A percentile compares a stretch with the other conserved stretches of the same genome.
Evolutionary conservation across 1,140 invertebrate genomes (phyloP).

Genomic region (Lepidotrigona ventralis): DNA sequence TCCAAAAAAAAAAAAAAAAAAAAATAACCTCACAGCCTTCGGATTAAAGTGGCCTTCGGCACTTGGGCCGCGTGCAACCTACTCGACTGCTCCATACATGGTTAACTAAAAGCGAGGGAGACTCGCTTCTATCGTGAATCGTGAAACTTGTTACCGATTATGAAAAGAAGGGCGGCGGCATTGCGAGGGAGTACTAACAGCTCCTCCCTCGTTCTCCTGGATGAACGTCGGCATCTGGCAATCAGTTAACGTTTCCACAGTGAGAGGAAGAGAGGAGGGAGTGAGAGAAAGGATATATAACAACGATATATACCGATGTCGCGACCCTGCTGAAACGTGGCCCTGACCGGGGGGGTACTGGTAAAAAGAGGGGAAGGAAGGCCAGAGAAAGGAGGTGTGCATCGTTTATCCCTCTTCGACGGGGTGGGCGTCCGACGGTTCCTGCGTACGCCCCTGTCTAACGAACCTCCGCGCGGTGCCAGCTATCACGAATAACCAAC

Average conservation of each 20-base stretch:
- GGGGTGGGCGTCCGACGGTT: constrained; percentile 69
- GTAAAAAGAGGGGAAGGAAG: constrained; percentile 60
- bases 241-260: not conserved
- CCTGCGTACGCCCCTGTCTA: constrained; percentile 70
- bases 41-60: not conserved
- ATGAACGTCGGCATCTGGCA: not conserved
- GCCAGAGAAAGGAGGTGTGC: constrained; percentile 66
- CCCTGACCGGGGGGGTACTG: constrained; percentile 32
- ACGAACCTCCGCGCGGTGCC: constrained; percentile 39
- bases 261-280: not conserved
- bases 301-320: not conserved
- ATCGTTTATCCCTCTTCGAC: constrained; percentile 61
- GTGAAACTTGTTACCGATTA: not conserved
- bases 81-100: not conserved
- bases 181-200: constrained; percentile 27
- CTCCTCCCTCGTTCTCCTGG: constrained; percentile 26
- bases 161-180: constrained; percentile 33
- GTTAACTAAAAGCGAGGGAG: not conserved
- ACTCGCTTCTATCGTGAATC: not conserved
- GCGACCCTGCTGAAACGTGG: constrained; percentile 26
- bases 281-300: constrained; percentile 9
- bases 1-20: not conserved
- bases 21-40: not conserved
- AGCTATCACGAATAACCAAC: constrained; percentile 17
- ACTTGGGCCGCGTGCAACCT: not conserved